Conservation (phyloP, 2,888 invertebrate species). For the Sclerodermus sp. region DNA sequence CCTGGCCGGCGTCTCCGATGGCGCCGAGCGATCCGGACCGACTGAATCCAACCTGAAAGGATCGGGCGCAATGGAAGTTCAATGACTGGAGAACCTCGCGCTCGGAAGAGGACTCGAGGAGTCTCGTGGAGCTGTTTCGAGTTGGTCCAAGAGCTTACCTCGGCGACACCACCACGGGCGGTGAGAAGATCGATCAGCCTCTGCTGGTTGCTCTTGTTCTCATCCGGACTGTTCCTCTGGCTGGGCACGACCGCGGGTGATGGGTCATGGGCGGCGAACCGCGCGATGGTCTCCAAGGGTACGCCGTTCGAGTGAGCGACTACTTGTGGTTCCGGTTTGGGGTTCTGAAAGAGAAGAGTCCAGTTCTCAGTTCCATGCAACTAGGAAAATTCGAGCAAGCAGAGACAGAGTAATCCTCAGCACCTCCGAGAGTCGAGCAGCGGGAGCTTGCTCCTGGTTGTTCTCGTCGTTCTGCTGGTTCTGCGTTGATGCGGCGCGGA, state of each 20-base stretch:
- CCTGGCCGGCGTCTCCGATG: conserved; percentile 58
- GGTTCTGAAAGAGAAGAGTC: too few relatives aligned
- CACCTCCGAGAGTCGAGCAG: too few relatives aligned
- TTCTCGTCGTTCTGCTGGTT: too few relatives aligned
- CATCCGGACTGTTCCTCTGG: conserved; percentile 45
- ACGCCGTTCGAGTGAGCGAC: conserved; percentile 33
- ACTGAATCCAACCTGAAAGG: conserved; percentile 47
- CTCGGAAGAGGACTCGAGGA: too few relatives aligned
- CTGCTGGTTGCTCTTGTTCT: conserved; percentile 57
- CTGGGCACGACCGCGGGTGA: conserved; percentile 44
- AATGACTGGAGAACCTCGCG: too few relatives aligned
- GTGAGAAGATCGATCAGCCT: conserved; percentile 61
- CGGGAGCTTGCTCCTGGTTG: too few relatives aligned
- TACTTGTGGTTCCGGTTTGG: conserved; percentile 20
- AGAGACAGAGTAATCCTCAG: too few relatives aligned
- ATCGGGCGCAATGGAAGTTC: background rate
- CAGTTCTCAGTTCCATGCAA: too few relatives aligned
- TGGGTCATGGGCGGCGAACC: conserved; percentile 38
- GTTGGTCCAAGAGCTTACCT: too few relatives aligned
- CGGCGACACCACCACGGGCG: conserved; percentile 56
- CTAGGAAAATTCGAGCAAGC: too few relatives aligned
- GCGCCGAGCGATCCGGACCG: conserved; percentile 46
- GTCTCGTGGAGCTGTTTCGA: too few relatives aligned
- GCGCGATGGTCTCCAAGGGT: conserved; percentile 30
- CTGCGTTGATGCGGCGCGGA: conserved; percentile 30